A percentile compares a stretch with the other conserved stretches of the same genome.
phyloP scores from a whole-genome alignment of 2,113 vertebrate genomes.

The Hydrolagus affinis region DNA sequence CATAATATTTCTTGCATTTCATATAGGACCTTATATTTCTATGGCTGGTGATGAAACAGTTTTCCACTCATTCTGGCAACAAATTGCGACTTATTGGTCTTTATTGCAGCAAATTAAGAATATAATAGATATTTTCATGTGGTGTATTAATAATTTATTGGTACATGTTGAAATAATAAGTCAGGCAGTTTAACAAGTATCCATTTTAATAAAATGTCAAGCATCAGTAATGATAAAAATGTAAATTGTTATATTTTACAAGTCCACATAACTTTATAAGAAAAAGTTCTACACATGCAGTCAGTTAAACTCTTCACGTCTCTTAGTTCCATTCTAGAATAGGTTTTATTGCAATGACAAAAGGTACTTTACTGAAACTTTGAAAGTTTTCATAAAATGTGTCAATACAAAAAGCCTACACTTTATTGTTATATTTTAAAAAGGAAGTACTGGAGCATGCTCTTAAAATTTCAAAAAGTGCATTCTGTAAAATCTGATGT shows the following conservation, averaged over 20 bases:
- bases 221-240: conserved; percentile 4
- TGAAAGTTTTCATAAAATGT: conserved; percentile 6
- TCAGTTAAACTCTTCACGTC: neutral
- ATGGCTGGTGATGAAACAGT: neutral
- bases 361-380: neutral
- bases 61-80: neutral
- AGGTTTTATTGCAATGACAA: neutral
- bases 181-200: conserved; percentile 15
- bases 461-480: neutral
- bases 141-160: no score
- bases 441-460: neutral
- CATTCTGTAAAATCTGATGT: neutral
- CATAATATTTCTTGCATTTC: neutral
- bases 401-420: neutral
- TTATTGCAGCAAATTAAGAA: neutral
- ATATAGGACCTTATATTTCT: neutral
- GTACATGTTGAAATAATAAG: neutral
- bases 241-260: conserved; percentile 19
- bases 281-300: neutral
- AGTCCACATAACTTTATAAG: neutral
- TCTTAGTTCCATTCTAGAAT: neutral
- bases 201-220: conserved; percentile 26
- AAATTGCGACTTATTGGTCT: neutral
- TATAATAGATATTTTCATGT: no score
- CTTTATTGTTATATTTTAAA: neutral